Evolutionary conservation across 2,888 invertebrate genomes (phyloP).

Genomic region (Chalcis sispes): DNA sequence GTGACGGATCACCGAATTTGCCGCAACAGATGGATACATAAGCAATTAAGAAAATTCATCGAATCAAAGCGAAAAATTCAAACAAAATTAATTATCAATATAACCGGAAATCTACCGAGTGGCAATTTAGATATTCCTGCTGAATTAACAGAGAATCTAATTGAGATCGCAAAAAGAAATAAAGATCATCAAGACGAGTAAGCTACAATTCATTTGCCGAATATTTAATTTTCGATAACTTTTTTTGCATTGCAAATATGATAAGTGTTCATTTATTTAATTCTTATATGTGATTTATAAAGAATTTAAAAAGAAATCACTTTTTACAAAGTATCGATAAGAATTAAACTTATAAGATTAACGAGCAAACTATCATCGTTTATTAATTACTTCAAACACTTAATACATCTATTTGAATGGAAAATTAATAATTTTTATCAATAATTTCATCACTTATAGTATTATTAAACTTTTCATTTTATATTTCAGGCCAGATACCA

Average conservation of each 20-base stretch:
- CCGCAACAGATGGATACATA: background rate
- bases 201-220: background rate
- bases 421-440: too few relatives aligned
- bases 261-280: too few relatives aligned
- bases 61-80: background rate
- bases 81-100: background rate
- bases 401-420: too few relatives aligned
- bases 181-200: background rate
- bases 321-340: too few relatives aligned
- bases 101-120: background rate
- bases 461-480: too few relatives aligned
- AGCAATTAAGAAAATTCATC: background rate
- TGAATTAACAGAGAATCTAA: background rate
- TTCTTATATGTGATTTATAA: too few relatives aligned
- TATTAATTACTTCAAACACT: too few relatives aligned
- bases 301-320: too few relatives aligned
- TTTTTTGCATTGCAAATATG: too few relatives aligned
- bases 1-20: conserved; percentile 57
- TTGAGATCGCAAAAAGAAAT: conserved; percentile 1
- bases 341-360: too few relatives aligned
- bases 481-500: background rate
- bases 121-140: background rate
- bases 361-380: too few relatives aligned
- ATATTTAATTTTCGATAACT: background rate
- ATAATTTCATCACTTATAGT: too few relatives aligned